Evolutionary conservation across 2,797 vertebrate species (phyloP).

Genomic region (Ctenosaura bakeri): DNA sequence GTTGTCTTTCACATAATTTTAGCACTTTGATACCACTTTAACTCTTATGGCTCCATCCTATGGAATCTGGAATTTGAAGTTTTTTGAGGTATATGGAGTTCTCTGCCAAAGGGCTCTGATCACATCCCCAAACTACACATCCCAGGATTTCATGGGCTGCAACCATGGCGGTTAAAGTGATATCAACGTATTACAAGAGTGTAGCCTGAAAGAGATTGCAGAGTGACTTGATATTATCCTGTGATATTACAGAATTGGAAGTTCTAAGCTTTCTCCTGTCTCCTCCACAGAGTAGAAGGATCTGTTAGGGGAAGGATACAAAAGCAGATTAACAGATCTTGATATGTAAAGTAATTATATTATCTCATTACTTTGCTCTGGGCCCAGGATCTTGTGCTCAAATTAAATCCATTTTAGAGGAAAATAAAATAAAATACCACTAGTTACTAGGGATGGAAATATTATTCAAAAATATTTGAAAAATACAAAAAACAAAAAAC

Average conservation of each 20-base stretch:
- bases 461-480: too few species aligned
- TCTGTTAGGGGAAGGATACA: neutral
- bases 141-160: too few species aligned
- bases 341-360: neutral
- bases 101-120: too few species aligned
- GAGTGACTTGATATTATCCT: neutral
- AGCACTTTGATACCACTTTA: too few species aligned
- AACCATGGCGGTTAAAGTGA: too few species aligned
- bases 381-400: neutral
- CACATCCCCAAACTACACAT: too few species aligned
- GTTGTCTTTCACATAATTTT: neutral
- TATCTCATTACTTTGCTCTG: neutral
- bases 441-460: neutral
- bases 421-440: constrained; percentile 1
- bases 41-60: too few species aligned
- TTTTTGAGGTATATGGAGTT: too few species aligned
- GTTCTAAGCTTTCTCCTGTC: neutral
- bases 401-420: neutral
- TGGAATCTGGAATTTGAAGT: too few species aligned
- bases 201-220: neutral
- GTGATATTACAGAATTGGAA: neutral
- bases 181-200: too few species aligned
- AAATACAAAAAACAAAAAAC: too few species aligned
- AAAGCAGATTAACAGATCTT: neutral
- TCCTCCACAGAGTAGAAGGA: neutral